A percentile compares a stretch with the other conserved stretches of the same genome.
Conservation (phyloP, 1,140 invertebrate species). For the Ectropis grisescens region DNA sequence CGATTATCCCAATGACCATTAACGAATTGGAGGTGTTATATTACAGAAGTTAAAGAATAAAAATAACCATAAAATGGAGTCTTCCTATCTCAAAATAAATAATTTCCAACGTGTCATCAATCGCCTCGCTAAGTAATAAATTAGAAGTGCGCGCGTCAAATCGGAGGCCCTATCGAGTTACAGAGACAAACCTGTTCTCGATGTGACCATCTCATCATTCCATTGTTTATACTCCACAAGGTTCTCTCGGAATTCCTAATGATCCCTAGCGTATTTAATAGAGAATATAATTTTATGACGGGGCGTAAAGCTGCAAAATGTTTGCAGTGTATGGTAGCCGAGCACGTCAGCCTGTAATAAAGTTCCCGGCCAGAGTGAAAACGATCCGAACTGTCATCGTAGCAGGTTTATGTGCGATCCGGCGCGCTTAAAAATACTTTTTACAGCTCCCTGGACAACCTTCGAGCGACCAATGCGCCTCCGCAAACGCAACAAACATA, state of each 20-base stretch:
- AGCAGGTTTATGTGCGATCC: conserved; percentile 31
- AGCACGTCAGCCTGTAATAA: conserved; percentile 36
- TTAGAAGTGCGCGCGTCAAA: conserved; percentile 40
- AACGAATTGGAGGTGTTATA: conserved; percentile 18
- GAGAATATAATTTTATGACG: too few relatives aligned
- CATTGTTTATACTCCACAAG: too few relatives aligned
- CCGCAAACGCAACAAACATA: conserved; percentile 15
- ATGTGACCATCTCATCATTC: conserved; percentile 1
- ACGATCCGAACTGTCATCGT: conserved; percentile 48
- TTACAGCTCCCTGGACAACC: conserved; percentile 22
- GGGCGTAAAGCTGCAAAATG: too few relatives aligned
- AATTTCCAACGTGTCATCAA: conserved; percentile 55
- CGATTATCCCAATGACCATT: too few relatives aligned
- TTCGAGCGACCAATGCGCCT: too few relatives aligned
- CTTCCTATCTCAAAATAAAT: conserved; percentile 40
- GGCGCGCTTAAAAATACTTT: conserved; percentile 30
- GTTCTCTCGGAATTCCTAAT: too few relatives aligned
- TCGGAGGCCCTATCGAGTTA: conserved; percentile 40
- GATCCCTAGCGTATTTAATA: too few relatives aligned
- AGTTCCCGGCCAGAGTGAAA: conserved; percentile 29
- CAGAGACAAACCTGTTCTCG: conserved; percentile 19
- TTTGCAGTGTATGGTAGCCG: too few relatives aligned
- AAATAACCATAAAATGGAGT: conserved; percentile 25
- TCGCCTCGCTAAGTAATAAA: conserved; percentile 43
- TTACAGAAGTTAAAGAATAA: conserved; percentile 24